Evolutionary conservation across 2,113 vertebrate genomes (phyloP), one percentile per base, ranked within the genome.

Genomic region (Cynoglossus semilaevis): DNA sequence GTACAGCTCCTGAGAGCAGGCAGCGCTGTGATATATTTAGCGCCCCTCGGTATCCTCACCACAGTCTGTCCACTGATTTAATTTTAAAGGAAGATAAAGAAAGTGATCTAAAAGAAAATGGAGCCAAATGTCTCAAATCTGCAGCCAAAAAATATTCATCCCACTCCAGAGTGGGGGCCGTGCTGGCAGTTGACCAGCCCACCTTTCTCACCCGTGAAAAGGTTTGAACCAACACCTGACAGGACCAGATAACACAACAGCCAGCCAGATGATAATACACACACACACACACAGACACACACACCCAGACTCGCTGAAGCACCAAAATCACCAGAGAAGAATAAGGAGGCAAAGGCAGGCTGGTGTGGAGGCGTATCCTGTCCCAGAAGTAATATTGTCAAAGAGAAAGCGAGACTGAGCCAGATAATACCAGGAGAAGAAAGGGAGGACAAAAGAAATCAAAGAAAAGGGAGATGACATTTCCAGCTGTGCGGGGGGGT

Each of bases 171-270:
- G 46, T 61, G 56, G 57, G 63, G 58, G 58, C n/a, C 8, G 38
- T 9, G 1, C 44, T 82, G 77, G 73, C 80, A 77, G 79, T 79
- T 72, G 19, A 74, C 77, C 72, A 79, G 68, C 59, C 56, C 72
- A 75, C 82, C 82, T 81, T 72, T 76, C 56, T 54, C 17, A 48
- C 22, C 47, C n/a, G 59, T 66, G 68, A 83, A 79, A 72, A 79
- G 67, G 65, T 66, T 84, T 79, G 51, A 80, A 71, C 59, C 64
- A 49, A 58, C 83, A 85, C 72, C 85, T 85, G 85, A 81, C 76
- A 77, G 66, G 66, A 51, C n/a, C 57, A 72, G 86, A 88, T 88
- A 89, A 89, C 80, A 75, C 76, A 40, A 50, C 67, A 80, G 47
- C 74, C 60, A 29, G 58, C 70, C 58, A 65, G 52, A 46, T 50